phyloP scores from a whole-genome alignment of 2,113 vertebrate genomes.

The Oncorhynchus clarkii region DNA sequence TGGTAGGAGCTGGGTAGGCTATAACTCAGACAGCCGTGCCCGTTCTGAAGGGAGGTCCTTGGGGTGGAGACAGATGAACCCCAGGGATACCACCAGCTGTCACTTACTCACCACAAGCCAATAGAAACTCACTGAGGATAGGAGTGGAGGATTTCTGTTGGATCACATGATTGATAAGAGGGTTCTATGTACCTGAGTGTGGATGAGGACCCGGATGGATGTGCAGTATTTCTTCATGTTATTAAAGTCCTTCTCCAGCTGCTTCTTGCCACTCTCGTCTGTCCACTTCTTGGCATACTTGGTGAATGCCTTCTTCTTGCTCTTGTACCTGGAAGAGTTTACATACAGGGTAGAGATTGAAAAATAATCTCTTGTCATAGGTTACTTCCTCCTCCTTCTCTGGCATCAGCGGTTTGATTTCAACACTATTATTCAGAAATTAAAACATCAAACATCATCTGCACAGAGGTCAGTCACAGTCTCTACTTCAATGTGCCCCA shows the following conservation, averaged over 20 bases:
- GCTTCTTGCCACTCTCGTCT: constrained; percentile 93
- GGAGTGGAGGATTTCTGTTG: background rate
- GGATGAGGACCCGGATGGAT: constrained; percentile 88
- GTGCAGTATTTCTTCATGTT: constrained; percentile 96
- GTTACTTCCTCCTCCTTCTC: background rate
- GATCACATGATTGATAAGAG: background rate
- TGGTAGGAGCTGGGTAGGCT: background rate
- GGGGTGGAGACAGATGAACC: background rate
- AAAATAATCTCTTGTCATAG: background rate
- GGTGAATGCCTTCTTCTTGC: constrained; percentile 98
- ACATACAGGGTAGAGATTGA: constrained; percentile 19
- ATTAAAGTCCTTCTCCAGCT: constrained; percentile 90
- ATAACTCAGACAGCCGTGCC: too few relatives aligned
- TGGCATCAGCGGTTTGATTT: too few relatives aligned
- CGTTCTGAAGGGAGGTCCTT: constrained; percentile 17
- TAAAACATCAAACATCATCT: too few relatives aligned
- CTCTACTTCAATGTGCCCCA: constrained; percentile 52
- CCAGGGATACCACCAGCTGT: background rate
- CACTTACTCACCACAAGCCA: background rate
- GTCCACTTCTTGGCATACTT: constrained; percentile 98
- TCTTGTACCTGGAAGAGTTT: constrained; percentile 84
- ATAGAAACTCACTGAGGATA: background rate
- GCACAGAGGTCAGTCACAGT: too few relatives aligned
- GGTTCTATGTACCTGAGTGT: constrained; percentile 84
- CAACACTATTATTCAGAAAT: too few relatives aligned